Percentiles rank a stretch among this genome's conserved stretches.
These are phyloP conservation scores for Odontomachus brunneus DNA, from an alignment of 1,140 invertebrate genomes.

Conservation along the genomic window DNA sequence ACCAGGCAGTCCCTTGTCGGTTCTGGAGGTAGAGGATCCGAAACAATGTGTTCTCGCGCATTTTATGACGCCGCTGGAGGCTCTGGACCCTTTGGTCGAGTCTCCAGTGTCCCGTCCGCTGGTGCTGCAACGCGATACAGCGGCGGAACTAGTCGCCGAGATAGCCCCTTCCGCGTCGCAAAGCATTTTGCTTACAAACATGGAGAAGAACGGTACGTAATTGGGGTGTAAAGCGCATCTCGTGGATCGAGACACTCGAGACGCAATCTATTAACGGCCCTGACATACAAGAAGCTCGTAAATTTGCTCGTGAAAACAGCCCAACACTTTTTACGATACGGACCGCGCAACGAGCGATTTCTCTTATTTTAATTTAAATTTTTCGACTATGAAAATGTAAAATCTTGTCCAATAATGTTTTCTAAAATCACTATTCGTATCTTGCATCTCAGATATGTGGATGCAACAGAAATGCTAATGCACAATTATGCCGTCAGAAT, in stretches of 20 bases:
- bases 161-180: conserved; percentile 89
- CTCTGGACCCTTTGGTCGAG: conserved; percentile 93
- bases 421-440: too few species aligned
- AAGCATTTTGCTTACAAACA: conserved; percentile 93
- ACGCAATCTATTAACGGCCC: background rate
- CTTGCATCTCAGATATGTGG: too few species aligned
- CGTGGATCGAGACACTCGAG: background rate
- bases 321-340: too few species aligned
- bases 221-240: background rate
- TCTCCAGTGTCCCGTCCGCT: conserved; percentile 92
- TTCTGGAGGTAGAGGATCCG: conserved; percentile 94
- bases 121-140: conserved; percentile 91
- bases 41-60: conserved; percentile 94
- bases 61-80: conserved; percentile 94
- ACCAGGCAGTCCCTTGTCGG: conserved; percentile 88
- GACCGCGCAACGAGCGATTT: too few species aligned
- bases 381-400: too few species aligned
- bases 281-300: too few species aligned
- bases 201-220: conserved; percentile 91
- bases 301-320: too few species aligned
- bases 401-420: too few species aligned
- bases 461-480: too few species aligned
- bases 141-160: conserved; percentile 91
- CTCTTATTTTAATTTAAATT: too few species aligned
- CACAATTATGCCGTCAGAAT: background rate